Percentiles rank a stretch among this genome's conserved stretches.
Evolutionary conservation across 37 sponge, comb jelly and placozoan species (phyloP).

Genomic region (Halichondria panicea): DNA sequence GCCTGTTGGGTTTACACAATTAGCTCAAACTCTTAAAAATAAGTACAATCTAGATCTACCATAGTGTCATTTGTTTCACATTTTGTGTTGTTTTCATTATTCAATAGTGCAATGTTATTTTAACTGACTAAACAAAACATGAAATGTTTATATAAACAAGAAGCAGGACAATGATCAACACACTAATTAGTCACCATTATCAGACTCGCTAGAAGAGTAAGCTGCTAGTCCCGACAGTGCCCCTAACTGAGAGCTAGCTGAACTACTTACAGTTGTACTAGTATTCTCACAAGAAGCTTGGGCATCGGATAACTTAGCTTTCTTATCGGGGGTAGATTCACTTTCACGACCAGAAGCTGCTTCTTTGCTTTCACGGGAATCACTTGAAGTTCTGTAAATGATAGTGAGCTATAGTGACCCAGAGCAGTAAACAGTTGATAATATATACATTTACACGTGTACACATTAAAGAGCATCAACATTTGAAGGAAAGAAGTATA

Average conservation of each 20-base stretch:
- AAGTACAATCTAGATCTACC: too few relatives aligned
- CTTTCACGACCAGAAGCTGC: background rate
- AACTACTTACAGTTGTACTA: too few relatives aligned
- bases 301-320: background rate
- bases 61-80: too few relatives aligned
- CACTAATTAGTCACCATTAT: background rate
- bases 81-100: too few relatives aligned
- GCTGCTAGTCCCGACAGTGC: constrained; percentile 27
- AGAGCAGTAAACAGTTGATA: too few relatives aligned
- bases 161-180: background rate
- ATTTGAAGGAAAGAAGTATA: too few relatives aligned
- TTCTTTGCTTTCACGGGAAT: background rate
- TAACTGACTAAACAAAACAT: background rate
- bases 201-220: constrained; percentile 26
- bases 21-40: too few relatives aligned
- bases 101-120: background rate
- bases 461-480: too few relatives aligned
- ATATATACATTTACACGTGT: too few relatives aligned
- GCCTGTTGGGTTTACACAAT: background rate
- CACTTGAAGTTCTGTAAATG: too few relatives aligned
- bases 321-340: background rate
- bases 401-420: too few relatives aligned
- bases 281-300: too few relatives aligned
- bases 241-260: background rate
- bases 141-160: background rate